phyloP scores from a whole-genome alignment of 2,797 vertebrate species.

The Enoplosus armatus region DNA sequence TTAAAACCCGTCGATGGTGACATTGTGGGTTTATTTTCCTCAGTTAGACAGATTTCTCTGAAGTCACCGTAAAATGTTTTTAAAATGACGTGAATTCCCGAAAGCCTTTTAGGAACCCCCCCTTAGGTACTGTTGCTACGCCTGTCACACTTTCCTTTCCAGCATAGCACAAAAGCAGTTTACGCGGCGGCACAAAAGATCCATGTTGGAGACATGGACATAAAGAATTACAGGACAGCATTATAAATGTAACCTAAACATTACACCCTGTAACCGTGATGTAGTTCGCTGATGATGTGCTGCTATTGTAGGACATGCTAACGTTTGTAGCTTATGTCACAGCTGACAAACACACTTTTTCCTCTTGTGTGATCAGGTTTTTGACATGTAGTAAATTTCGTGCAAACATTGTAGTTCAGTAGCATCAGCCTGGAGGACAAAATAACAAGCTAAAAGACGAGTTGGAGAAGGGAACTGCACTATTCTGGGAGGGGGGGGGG shows the following conservation, averaged over 20 bases:
- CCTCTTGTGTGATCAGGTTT: too few species aligned
- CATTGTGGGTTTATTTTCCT: neutral
- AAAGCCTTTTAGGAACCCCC: neutral
- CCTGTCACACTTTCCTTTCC: neutral
- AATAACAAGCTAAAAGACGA: neutral
- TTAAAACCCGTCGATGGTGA: neutral
- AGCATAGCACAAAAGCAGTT: neutral
- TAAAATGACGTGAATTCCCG: too few species aligned
- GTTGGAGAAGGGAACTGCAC: neutral
- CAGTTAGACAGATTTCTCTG: neutral
- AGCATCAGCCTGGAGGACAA: neutral
- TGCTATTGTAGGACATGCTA: too few species aligned
- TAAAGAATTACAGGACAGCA: too few species aligned
- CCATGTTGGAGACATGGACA: too few species aligned
- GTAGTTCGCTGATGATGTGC: too few species aligned
- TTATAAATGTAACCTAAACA: too few species aligned
- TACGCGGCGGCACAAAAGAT: too few species aligned
- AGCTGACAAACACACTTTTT: too few species aligned
- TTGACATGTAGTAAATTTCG: neutral
- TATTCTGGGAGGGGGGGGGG: neutral
- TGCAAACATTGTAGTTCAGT: neutral
- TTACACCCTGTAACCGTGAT: too few species aligned
- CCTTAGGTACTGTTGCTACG: neutral
- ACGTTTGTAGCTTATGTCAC: too few species aligned
- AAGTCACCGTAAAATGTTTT: neutral